These are phyloP conservation scores for Anguilla pacifica DNA, from an alignment of 2,797 vertebrate species.

Conservation along the genomic window DNA sequence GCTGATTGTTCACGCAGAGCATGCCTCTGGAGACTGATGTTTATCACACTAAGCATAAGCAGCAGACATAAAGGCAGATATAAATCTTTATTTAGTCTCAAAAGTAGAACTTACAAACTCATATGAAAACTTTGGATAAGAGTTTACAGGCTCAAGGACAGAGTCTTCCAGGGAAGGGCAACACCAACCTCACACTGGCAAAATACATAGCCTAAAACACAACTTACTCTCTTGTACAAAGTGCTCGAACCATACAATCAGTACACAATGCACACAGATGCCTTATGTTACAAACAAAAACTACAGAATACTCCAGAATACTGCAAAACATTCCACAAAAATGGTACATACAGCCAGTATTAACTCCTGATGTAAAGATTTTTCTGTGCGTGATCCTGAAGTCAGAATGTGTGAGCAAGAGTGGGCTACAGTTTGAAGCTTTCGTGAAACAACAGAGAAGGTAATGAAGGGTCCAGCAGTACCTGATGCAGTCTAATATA, in stretches of 20 bases:
- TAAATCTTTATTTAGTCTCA: background rate
- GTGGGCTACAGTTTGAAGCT: constrained; percentile 22
- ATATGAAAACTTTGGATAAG: too few relatives aligned
- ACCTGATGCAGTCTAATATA: background rate
- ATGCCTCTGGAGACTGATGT: background rate
- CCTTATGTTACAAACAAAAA: background rate
- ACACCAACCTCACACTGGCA: background rate
- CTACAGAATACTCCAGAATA: background rate
- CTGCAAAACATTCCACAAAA: background rate
- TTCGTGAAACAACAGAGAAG: background rate
- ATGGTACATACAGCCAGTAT: background rate
- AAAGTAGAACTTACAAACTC: background rate
- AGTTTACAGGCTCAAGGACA: background rate
- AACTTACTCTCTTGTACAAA: background rate
- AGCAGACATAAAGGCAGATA: background rate
- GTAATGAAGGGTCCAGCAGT: background rate
- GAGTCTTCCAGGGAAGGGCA: background rate
- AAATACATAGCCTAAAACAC: background rate
- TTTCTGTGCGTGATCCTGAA: constrained; percentile 13
- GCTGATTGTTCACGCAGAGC: background rate
- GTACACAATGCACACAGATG: background rate
- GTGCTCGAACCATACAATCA: background rate
- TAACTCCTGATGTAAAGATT: background rate
- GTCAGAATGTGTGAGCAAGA: background rate
- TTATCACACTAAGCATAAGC: background rate